Evolutionary conservation across 2,797 vertebrate species (phyloP).

Genomic region (Spinibarbus caldwelli): DNA sequence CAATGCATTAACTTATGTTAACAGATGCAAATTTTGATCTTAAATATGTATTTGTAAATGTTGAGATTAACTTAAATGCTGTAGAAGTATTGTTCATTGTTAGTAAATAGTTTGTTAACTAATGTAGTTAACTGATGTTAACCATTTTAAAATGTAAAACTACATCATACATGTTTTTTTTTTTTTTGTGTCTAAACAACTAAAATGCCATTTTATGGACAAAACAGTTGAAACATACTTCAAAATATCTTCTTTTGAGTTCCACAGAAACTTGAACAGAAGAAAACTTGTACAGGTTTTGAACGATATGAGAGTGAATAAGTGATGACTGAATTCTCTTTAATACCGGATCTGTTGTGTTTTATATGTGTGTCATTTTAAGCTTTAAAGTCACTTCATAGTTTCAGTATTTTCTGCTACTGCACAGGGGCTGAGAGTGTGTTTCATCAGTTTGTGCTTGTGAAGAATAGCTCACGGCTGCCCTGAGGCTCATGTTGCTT

Average conservation of each 20-base stretch:
- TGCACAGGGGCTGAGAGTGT: constrained; percentile 32
- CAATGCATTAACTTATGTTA: no score
- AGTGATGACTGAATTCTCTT: not conserved
- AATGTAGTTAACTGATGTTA: not conserved
- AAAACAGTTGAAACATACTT: not conserved
- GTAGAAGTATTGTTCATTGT: not conserved
- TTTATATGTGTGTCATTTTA: not conserved
- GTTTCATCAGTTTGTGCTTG: constrained; percentile 22
- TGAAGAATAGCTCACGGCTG: constrained; percentile 50
- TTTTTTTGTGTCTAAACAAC: not conserved
- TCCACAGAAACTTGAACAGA: not conserved
- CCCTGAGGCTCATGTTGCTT: constrained; percentile 46
- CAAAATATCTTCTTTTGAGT: not conserved
- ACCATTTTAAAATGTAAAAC: not conserved
- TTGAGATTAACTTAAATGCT: not conserved
- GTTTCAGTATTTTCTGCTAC: constrained; percentile 26
- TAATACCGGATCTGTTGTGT: not conserved
- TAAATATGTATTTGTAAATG: not conserved
- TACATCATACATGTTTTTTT: not conserved
- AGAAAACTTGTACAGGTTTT: not conserved
- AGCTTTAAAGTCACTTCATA: constrained; percentile 22
- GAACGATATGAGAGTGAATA: not conserved
- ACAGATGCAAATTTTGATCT: no score
- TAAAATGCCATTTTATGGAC: not conserved
- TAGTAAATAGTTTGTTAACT: not conserved